Percentiles rank a stretch among this genome's conserved stretches.
Evolutionary conservation across 2,888 invertebrate genomes (phyloP).

Genomic region (Pollenia angustigena): DNA sequence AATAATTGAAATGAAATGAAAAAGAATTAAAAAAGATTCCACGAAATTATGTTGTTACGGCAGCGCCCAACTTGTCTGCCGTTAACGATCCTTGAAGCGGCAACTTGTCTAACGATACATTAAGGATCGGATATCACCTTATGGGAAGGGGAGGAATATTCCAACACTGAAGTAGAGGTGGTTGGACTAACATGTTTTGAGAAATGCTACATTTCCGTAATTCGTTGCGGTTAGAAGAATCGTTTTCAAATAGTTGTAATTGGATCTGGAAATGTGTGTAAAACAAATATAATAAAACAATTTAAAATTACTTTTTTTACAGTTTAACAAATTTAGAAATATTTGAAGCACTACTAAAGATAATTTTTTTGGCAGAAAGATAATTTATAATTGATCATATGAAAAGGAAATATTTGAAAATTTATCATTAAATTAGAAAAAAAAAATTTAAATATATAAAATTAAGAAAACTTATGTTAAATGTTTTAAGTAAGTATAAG

Average conservation of each 20-base stretch:
- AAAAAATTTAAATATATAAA: background rate
- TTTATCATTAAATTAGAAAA: background rate
- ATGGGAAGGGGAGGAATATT: constrained; percentile 5
- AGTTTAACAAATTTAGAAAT: constrained; percentile 23
- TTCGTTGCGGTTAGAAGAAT: constrained; percentile 69
- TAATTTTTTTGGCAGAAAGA: constrained; percentile 29
- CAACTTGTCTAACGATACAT: constrained; percentile 73
- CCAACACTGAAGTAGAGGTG: constrained; percentile 25
- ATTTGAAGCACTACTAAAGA: background rate
- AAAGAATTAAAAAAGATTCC: constrained; percentile 73
- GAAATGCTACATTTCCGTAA: constrained; percentile 72
- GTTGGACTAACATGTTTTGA: constrained; percentile 62
- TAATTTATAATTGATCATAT: constrained; percentile 60
- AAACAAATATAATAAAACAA: constrained; percentile 38
- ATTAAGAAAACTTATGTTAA: background rate
- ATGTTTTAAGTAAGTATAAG: background rate
- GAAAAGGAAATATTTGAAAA: constrained; percentile 1
- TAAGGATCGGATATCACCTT: constrained; percentile 65
- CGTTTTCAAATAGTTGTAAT: constrained; percentile 51
- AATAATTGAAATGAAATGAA: background rate
- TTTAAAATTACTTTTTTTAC: constrained; percentile 50
- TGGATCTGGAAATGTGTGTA: constrained; percentile 46
- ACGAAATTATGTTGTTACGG: constrained; percentile 81
- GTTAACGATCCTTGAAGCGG: constrained; percentile 76
- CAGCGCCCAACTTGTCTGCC: constrained; percentile 83